phyloP scores from a whole-genome alignment of 2,113 vertebrate genomes.

The Prunella himalayana region DNA sequence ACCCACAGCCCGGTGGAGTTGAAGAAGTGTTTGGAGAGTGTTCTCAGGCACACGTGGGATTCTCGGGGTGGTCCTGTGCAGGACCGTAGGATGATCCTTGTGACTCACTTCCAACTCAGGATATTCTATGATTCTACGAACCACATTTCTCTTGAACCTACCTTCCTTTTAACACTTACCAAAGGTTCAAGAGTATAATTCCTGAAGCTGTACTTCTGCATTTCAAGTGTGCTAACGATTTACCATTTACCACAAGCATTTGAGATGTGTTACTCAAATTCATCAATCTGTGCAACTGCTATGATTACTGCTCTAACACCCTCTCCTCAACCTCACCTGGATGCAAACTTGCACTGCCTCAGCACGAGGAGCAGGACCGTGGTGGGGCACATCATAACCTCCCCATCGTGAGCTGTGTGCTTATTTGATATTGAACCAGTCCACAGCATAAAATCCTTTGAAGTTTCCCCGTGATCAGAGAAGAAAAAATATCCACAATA shows the following conservation, averaged over 20 bases:
- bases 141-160: not conserved
- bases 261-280: not conserved
- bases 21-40: not conserved
- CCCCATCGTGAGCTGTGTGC: not conserved
- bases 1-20: not conserved
- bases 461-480: not conserved
- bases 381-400: no score
- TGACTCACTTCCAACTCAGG: not conserved
- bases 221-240: not conserved
- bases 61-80: not conserved
- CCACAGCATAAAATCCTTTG: rapidly evolving
- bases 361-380: rapidly evolving
- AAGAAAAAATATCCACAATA: not conserved
- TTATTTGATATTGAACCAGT: not conserved
- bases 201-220: not conserved
- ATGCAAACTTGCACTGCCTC: rapidly evolving
- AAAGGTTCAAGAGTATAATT: not conserved
- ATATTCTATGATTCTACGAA: not conserved
- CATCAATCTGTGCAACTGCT: not conserved
- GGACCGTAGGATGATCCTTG: not conserved
- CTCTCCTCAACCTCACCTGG: not conserved
- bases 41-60: not conserved
- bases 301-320: not conserved
- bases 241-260: not conserved
- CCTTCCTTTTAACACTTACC: not conserved